Evolutionary conservation across 92 coral and sea anemone genomes (phyloP).

Genomic region (Epizoanthus stellaris): DNA sequence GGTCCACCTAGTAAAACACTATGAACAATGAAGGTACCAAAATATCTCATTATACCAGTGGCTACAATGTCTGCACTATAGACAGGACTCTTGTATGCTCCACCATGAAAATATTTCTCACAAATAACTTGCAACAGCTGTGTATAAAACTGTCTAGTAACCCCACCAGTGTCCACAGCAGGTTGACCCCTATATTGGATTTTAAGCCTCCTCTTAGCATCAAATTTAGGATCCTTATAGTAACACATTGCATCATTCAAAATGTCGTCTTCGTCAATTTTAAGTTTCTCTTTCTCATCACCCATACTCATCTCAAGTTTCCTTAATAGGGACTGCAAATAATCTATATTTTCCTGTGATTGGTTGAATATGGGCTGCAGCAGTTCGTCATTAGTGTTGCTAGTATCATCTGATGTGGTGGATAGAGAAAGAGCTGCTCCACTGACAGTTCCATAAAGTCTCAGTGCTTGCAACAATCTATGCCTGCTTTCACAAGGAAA

Average conservation of each 20-base stretch:
- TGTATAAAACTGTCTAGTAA: slow-evolving; percentile 54
- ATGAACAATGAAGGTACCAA: slow-evolving; percentile 52
- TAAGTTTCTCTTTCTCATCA: slow-evolving; percentile 40
- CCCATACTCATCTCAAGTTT: slow-evolving; percentile 36
- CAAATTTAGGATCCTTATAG: slow-evolving; percentile 55
- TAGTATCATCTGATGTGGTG: too few relatives aligned
- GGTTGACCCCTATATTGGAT: slow-evolving; percentile 38
- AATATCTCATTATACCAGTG: slow-evolving; percentile 43
- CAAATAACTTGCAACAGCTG: slow-evolving; percentile 11
- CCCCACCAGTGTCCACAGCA: slow-evolving; percentile 63
- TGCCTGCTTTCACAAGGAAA: too few relatives aligned
- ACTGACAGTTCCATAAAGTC: too few relatives aligned
- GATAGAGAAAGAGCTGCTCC: too few relatives aligned
- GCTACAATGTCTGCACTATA: slow-evolving; percentile 53
- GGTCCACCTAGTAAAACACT: slow-evolving; percentile 59
- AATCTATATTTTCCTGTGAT: slow-evolving; percentile 16
- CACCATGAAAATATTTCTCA: slow-evolving; percentile 44
- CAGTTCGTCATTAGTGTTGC: too few relatives aligned
- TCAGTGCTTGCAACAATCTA: too few relatives aligned
- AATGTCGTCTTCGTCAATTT: slow-evolving; percentile 58
- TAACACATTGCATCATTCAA: slow-evolving; percentile 54
- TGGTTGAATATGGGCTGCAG: too few relatives aligned
- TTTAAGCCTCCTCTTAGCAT: slow-evolving; percentile 28
- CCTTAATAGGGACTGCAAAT: slow-evolving; percentile 21
- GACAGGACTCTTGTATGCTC: slow-evolving; percentile 37